Percentiles rank a stretch among this genome's conserved stretches.
These are phyloP conservation scores for Poeciliopsis infans DNA, from an alignment of 2,797 vertebrate species.

Conservation along the genomic window DNA sequence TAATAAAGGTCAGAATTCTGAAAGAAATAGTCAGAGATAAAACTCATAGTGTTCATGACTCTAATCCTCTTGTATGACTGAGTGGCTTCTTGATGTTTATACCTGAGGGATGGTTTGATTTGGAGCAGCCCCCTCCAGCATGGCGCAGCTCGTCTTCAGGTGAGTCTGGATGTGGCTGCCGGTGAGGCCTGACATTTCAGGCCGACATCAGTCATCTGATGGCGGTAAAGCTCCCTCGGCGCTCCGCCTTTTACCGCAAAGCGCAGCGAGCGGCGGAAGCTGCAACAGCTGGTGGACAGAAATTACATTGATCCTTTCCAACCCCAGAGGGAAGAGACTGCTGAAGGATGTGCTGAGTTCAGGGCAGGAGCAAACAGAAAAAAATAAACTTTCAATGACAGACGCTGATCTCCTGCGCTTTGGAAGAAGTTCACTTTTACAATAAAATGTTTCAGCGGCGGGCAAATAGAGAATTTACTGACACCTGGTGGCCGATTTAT, in stretches of 20 bases:
- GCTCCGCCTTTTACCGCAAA: slow-evolving; percentile 18
- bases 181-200: slow-evolving; percentile 40
- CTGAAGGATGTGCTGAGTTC: background rate
- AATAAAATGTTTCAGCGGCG: background rate
- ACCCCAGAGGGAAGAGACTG: slow-evolving; percentile 21
- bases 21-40: too few relatives aligned
- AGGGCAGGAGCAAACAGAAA: background rate
- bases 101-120: background rate
- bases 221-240: slow-evolving; percentile 34
- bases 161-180: background rate
- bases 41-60: too few relatives aligned
- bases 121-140: background rate
- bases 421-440: background rate
- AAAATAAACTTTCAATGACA: background rate
- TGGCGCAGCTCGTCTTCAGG: background rate
- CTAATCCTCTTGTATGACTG: background rate
- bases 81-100: background rate
- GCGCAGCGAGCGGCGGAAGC: slow-evolving; percentile 20
- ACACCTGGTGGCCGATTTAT: slow-evolving; percentile 15
- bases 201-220: slow-evolving; percentile 1
- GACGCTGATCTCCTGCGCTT: background rate
- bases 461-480: slow-evolving; percentile 22
- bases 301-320: slow-evolving; percentile 40
- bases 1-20: too few relatives aligned
- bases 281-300: slow-evolving; percentile 46